Percentiles rank a stretch among this genome's conserved stretches.
Evolutionary conservation across 2,113 vertebrate genomes (phyloP).

Genomic region (Xenotilapia longispinis): DNA sequence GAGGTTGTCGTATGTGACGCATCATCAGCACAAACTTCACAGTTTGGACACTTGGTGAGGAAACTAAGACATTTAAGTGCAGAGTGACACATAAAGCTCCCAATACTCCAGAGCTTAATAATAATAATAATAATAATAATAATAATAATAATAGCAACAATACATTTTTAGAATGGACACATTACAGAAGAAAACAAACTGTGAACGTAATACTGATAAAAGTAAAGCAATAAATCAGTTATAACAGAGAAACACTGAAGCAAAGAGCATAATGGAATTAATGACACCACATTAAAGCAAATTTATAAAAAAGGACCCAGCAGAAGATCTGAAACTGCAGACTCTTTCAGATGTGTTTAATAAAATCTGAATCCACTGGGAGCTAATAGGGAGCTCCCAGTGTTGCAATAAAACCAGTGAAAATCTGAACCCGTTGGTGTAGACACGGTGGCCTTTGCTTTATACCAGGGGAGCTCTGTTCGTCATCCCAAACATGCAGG

Average conservation of each 20-base stretch:
- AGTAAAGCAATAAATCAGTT: background rate
- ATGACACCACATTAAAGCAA: background rate
- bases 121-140: background rate
- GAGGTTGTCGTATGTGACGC: background rate
- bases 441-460: background rate
- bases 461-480: background rate
- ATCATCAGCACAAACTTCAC: background rate
- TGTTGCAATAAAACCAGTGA: background rate
- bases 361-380: background rate
- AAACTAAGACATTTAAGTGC: background rate
- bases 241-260: background rate
- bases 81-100: background rate
- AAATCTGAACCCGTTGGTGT: background rate
- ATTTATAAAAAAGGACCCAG: background rate
- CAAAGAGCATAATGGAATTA: background rate
- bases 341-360: background rate
- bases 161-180: background rate
- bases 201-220: background rate
- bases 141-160: background rate
- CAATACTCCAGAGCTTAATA: background rate
- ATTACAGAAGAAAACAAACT: background rate
- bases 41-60: background rate
- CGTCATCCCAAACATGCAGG: background rate
- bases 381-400: background rate
- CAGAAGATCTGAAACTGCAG: background rate